phyloP scores from a whole-genome alignment of 2,888 invertebrate genomes.

The Sylvicola fuscatus region DNA sequence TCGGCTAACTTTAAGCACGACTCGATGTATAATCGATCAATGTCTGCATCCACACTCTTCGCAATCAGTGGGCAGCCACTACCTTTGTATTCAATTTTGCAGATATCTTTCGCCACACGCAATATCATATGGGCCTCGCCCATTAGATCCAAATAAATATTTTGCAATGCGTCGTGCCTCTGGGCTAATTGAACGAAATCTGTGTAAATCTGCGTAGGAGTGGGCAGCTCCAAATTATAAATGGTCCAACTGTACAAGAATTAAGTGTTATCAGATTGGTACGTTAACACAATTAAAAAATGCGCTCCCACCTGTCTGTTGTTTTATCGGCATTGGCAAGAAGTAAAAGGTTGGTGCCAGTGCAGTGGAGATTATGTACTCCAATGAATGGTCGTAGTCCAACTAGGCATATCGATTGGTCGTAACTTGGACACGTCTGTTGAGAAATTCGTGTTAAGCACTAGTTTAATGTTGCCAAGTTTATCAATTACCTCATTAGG shows the following conservation, averaged over 20 bases:
- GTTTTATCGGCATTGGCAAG: conserved; percentile 12
- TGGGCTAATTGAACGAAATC: conserved; percentile 49
- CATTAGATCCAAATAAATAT: conserved; percentile 48
- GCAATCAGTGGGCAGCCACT: too few species aligned
- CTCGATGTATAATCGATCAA: conserved; percentile 20
- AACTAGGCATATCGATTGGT: conserved; percentile 41
- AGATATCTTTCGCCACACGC: too few species aligned
- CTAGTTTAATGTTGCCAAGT: conserved; percentile 21
- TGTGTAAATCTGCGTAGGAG: conserved; percentile 38
- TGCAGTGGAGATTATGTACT: conserved; percentile 22
- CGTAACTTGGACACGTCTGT: conserved; percentile 32
- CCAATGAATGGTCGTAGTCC: conserved; percentile 46
- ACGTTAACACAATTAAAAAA: too few species aligned
- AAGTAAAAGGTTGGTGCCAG: conserved; percentile 12
- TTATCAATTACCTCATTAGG: conserved; percentile 21
- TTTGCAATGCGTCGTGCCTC: conserved; percentile 34
- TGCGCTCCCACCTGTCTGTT: not conserved
- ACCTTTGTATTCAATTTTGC: too few species aligned
- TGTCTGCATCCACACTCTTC: not conserved
- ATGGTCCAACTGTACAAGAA: conserved; percentile 36
- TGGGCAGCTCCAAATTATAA: conserved; percentile 47
- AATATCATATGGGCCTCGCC: conserved; percentile 42
- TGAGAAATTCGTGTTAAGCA: conserved; percentile 5
- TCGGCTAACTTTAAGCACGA: conserved; percentile 35
- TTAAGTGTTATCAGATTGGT: not conserved